Percentiles rank a stretch among this genome's conserved stretches.
These are phyloP conservation scores for Penaeus vannamei DNA, from an alignment of 1,140 invertebrate species.

Conservation along the genomic window DNA sequence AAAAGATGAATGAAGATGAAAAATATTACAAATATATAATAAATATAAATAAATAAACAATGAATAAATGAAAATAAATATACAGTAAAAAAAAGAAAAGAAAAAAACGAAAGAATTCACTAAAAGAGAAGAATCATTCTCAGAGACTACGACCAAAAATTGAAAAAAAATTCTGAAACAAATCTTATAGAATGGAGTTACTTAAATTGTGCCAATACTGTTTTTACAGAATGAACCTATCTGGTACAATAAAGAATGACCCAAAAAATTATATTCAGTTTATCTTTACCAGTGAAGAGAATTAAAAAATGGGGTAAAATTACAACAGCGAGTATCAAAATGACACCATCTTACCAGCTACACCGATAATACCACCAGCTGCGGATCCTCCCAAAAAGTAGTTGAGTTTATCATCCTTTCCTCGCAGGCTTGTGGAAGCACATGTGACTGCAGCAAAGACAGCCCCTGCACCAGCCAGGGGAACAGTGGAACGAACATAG, in stretches of 20 bases:
- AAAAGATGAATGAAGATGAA: not conserved
- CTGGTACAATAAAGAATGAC: no score
- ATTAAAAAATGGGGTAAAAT: not conserved
- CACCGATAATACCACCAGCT: slow-evolving; percentile 55
- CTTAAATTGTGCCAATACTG: no score
- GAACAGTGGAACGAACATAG: slow-evolving; percentile 27
- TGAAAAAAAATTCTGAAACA: no score
- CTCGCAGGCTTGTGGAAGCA: slow-evolving; percentile 40
- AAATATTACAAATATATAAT: not conserved
- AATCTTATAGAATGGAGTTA: no score
- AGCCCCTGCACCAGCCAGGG: slow-evolving; percentile 32
- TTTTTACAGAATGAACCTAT: no score
- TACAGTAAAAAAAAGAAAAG: no score
- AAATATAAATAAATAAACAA: not conserved
- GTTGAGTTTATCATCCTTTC: slow-evolving; percentile 61
- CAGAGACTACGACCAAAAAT: no score
- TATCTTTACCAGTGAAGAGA: not conserved
- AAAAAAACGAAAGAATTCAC: no score
- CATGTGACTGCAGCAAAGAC: slow-evolving; percentile 55
- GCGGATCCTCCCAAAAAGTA: slow-evolving; percentile 43
- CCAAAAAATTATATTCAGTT: no score
- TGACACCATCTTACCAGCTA: slow-evolving; percentile 39
- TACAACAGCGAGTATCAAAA: not conserved
- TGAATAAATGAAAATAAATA: no score
- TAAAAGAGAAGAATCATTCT: no score